These are phyloP conservation scores for Ptiloglossa arizonensis DNA, from an alignment of 1,140 invertebrate species.

Conservation along the genomic window DNA sequence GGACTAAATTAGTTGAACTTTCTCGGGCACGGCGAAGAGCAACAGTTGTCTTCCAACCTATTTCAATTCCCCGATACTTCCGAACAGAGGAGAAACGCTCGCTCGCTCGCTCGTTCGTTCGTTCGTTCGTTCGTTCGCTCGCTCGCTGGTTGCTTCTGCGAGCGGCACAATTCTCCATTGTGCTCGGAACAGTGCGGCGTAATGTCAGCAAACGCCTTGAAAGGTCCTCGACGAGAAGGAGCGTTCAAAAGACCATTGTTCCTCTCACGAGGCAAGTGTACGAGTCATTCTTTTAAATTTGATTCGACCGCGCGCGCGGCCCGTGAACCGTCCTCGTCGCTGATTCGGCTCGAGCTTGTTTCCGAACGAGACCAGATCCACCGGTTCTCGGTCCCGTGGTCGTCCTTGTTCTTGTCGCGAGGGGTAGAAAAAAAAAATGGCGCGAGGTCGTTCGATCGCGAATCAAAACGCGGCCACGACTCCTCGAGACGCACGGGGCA, in stretches of 20 bases:
- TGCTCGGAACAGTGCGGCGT: constrained; percentile 69
- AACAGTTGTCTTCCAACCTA: constrained; percentile 64
- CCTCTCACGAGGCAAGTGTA: constrained; percentile 72
- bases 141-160: constrained; percentile 51
- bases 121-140: no score
- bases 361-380: neutral
- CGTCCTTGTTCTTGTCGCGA: no score
- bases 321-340: constrained; percentile 39
- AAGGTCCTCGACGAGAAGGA: constrained; percentile 73
- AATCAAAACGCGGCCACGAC: constrained; percentile 15
- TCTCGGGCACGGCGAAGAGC: constrained; percentile 37
- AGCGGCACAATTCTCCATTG: constrained; percentile 74
- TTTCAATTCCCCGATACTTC: constrained; percentile 66
- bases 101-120: no score
- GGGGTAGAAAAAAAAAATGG: no score
- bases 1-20: constrained; percentile 52
- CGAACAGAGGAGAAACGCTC: constrained; percentile 57
- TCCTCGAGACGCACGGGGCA: constrained; percentile 28
- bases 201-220: constrained; percentile 75
- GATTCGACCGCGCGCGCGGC: constrained; percentile 67
- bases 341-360: neutral
- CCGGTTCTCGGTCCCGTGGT: no score
- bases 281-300: constrained; percentile 81
- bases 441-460: no score
- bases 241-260: constrained; percentile 79